Conservation (phyloP, 92 coral and sea anemone species). For the Virgularia gustaviana region DNA sequence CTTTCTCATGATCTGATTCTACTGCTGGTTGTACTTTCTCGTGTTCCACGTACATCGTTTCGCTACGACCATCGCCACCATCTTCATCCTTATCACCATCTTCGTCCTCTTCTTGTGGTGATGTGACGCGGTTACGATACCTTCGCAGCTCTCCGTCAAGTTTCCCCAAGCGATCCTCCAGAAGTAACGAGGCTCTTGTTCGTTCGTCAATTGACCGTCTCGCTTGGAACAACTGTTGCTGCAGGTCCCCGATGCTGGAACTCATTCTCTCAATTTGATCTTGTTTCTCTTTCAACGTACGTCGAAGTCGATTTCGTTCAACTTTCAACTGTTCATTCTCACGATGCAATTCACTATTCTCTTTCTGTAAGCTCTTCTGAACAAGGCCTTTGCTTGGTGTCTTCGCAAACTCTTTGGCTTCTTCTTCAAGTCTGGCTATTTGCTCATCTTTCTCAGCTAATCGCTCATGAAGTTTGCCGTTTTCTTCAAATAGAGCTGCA, state of each 20-base stretch:
- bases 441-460: conserved; percentile 14
- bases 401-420: not conserved
- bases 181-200: conserved; percentile 16
- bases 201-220: conserved; percentile 27
- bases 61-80: too few species aligned
- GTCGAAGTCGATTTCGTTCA: conserved; percentile 67
- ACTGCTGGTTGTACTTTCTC: too few species aligned
- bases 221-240: conserved; percentile 10
- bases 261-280: not conserved
- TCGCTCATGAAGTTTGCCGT: conserved; percentile 18
- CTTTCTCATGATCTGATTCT: too few species aligned
- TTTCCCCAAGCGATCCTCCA: conserved; percentile 18
- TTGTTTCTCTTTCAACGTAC: conserved; percentile 69
- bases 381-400: not conserved
- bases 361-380: conserved; percentile 67
- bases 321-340: conserved; percentile 68
- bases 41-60: too few species aligned
- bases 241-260: conserved; percentile 12
- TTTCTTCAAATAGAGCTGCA: conserved; percentile 12
- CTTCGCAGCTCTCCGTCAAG: conserved; percentile 2
- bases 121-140: conserved; percentile 8
- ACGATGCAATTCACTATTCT: conserved; percentile 65
- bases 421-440: not conserved
- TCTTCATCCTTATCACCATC: too few species aligned
- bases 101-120: not conserved